Evolutionary conservation across 2,797 vertebrate genomes (phyloP), one percentile per base, ranked within the genome.

Genomic region (Microhierax caerulescens): DNA sequence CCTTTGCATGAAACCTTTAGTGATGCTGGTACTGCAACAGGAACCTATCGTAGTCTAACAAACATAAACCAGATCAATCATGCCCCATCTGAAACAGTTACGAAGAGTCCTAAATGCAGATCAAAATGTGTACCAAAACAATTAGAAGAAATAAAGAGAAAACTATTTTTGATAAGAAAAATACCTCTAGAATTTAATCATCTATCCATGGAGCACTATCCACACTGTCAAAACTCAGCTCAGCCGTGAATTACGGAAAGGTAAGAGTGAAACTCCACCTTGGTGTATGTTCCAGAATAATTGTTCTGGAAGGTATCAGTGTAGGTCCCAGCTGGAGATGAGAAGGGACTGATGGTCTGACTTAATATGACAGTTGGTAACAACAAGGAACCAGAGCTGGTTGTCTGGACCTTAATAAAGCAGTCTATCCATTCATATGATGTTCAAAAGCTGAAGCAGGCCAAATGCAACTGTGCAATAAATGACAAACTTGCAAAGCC

Each of bases 401-500:
- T 23, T 53, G 9, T 36, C 50, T 53, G 69, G 21, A 10, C 43
- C 48, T 51, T 1, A 53, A 6, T 65, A 11, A 64, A 83, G 39
- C 14, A 56, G 8, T 5, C 4, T n/a, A 1, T 18, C 15, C 6
- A 2, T 4, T n/a, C 27, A 4, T 11, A 17, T 1, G 7, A 10
- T 10, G 19, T 48, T 56, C 39, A 54, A n/a, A 91, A 51, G 19
- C 21, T 75, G 45, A 53, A 80, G 25, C 11, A 53, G 22, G 41
- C 34, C 30, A 41, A 43, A 27, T 23, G 34, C 10, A 54, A 60
- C 41, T 5, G 23, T 25, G 50, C 11, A 54, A 28, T 59, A 64
- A 86, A 59, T 20, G 2, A 30, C 1, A 13, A 67, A 41, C 23
- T 68, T 68, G 20, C 34, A 72, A 79, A 84, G 13, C 28, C 37